phyloP scores from a whole-genome alignment of 2,797 vertebrate species.

The Syndactyla subalaris region DNA sequence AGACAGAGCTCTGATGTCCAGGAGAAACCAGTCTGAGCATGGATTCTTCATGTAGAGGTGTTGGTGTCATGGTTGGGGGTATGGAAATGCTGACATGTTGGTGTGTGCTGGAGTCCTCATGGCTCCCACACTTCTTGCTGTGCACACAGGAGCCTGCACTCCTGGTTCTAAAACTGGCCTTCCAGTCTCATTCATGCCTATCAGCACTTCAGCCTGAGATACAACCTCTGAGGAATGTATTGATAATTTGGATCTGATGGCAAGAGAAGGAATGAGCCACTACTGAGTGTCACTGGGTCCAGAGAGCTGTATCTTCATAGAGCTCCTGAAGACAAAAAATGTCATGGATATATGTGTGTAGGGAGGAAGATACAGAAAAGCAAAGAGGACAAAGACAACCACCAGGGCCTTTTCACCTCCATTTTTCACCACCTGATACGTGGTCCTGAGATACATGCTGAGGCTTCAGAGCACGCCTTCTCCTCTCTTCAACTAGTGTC shows the following conservation, averaged over 20 bases:
- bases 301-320: background rate
- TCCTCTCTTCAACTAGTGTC: background rate
- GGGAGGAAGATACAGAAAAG: background rate
- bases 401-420: background rate
- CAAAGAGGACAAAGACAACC: background rate
- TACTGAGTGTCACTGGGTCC: background rate
- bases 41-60: background rate
- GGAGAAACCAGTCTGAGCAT: background rate
- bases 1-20: background rate
- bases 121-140: background rate
- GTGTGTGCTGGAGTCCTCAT: background rate
- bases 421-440: background rate
- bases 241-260: background rate
- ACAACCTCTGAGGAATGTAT: background rate
- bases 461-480: background rate
- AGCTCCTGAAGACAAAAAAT: background rate
- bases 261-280: background rate
- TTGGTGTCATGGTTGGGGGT: accelerated
- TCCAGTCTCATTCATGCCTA: background rate
- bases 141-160: accelerated
- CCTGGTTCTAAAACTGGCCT: background rate
- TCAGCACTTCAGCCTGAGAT: background rate
- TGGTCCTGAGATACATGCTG: background rate
- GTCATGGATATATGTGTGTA: background rate
- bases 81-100: background rate